These are phyloP conservation scores for Epinephelus cyanopodus DNA, from an alignment of 2,113 vertebrate genomes.

Conservation along the genomic window DNA sequence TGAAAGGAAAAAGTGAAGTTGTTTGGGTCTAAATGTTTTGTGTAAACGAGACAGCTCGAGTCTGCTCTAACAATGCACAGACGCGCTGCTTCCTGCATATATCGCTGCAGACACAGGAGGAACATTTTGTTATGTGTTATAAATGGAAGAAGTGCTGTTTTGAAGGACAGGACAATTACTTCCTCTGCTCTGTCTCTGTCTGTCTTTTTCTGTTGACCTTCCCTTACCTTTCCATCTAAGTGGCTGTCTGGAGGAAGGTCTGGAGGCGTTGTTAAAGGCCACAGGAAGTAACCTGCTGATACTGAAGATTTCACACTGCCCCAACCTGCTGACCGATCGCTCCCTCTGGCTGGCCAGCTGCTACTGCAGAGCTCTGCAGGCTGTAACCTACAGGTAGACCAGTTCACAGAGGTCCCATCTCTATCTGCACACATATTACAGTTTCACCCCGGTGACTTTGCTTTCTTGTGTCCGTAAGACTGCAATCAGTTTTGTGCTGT, in stretches of 20 bases:
- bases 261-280: conserved; percentile 96
- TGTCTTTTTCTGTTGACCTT: conserved; percentile 46
- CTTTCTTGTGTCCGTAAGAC: background rate
- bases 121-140: background rate
- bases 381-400: conserved; percentile 95
- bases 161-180: conserved; percentile 27
- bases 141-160: conserved; percentile 31
- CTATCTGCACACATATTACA: background rate
- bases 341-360: conserved; percentile 99
- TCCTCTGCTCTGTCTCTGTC: conserved; percentile 21
- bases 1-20: conserved; percentile 3
- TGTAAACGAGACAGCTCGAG: background rate
- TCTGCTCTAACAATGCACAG: background rate
- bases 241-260: conserved; percentile 95
- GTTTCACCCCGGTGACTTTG: background rate
- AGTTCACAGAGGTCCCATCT: background rate
- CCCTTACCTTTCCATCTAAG: conserved; percentile 76
- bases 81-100: background rate
- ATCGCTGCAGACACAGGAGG: background rate
- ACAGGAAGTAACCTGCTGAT: conserved; percentile 96
- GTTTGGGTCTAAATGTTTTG: background rate
- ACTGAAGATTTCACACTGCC: conserved; percentile 97
- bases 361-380: conserved; percentile 97
- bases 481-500: background rate
- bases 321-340: conserved; percentile 97